A percentile compares a stretch with the other conserved stretches of the same genome.
Evolutionary conservation across 2,888 invertebrate species (phyloP).

Genomic region (Lycophotia porphyrea): DNA sequence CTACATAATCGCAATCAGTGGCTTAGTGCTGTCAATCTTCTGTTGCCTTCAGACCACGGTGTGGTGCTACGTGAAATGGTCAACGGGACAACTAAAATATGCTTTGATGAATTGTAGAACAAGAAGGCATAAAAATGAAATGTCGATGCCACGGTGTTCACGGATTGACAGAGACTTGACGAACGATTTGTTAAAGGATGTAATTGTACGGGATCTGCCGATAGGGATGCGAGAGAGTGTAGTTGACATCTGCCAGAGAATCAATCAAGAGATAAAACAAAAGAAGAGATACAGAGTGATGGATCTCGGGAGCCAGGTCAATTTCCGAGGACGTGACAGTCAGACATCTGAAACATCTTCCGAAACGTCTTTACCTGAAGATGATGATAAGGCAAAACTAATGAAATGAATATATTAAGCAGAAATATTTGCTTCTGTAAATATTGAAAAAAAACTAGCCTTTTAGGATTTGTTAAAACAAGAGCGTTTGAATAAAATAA

Average conservation of each 20-base stretch:
- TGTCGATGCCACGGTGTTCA: constrained; percentile 31
- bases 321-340: constrained; percentile 43
- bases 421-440: constrained; percentile 32
- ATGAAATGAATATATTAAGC: constrained; percentile 20
- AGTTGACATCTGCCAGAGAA: constrained; percentile 77
- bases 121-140: constrained; percentile 50
- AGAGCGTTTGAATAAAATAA: constrained; percentile 5
- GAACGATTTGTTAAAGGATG: constrained; percentile 78
- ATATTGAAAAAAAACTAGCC: constrained; percentile 26
- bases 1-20: constrained; percentile 71
- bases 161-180: constrained; percentile 70
- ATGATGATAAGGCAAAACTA: constrained; percentile 21
- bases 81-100: constrained; percentile 64
- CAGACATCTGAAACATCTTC: constrained; percentile 39
- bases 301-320: constrained; percentile 66
- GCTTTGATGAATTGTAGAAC: constrained; percentile 54
- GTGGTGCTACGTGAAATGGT: constrained; percentile 69
- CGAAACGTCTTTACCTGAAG: constrained; percentile 12
- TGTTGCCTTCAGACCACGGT: constrained; percentile 68
- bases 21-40: constrained; percentile 70
- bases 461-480: constrained; percentile 11
- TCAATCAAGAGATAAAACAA: constrained; percentile 72
- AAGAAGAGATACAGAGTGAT: constrained; percentile 76
- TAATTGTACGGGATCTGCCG: constrained; percentile 80
- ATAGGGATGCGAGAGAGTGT: constrained; percentile 77